Base-by-base conservation (phyloP, 2,113 vertebrate species). In the human region DNA sequence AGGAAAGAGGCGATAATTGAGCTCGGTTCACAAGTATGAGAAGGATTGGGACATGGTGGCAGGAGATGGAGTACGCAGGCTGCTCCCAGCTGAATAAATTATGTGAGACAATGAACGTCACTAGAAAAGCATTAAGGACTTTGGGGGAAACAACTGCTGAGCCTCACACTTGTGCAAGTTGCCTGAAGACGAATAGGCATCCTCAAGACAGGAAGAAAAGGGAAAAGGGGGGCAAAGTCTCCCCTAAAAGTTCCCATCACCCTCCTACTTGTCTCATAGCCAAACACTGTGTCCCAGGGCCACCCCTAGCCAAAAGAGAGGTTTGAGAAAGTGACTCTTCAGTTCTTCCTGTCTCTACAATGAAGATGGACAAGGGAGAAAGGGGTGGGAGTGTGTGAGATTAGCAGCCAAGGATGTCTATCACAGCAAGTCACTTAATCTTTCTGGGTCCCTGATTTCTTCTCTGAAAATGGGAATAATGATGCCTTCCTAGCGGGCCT, bases 41-140 rank as follows among this genome's bases (percentile, higher is more conserved):
- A 8, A 43, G 38, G 45, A 81, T 0, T 48, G 40, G n/a, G 2
- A 14, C 6, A 4, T 1, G 78, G 78, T 3, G 78, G n/a, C 7
- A 30, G 20, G 59, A 11, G 45, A 0, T 4, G 17, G 75, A 59
- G 20, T 8, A 66, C 81, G 38, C 81, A 68, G 70, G 40, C 35
- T 23, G 43, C 35, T 40, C 48, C 17, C 78, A 40, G 30, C 0
- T 52, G 25, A 61, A 76, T 14, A 22, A 27, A 13, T 2, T 8
- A 23, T 23, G 9, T 2, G 30, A 23, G 30, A 10, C 45, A 55
- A 23, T 20, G 17, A 20, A 40, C 9, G 20, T 38, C 25, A 48
- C 38, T 8, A 64, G 52, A 64, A 70, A 70, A 48, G 59, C 32
- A 30, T 23, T 38, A 12, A 12, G 20, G 55, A n/a, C 18, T 12